These are phyloP conservation scores for Synanthedon formicaeformis DNA, from an alignment of 2,888 invertebrate species.

Conservation along the genomic window DNA sequence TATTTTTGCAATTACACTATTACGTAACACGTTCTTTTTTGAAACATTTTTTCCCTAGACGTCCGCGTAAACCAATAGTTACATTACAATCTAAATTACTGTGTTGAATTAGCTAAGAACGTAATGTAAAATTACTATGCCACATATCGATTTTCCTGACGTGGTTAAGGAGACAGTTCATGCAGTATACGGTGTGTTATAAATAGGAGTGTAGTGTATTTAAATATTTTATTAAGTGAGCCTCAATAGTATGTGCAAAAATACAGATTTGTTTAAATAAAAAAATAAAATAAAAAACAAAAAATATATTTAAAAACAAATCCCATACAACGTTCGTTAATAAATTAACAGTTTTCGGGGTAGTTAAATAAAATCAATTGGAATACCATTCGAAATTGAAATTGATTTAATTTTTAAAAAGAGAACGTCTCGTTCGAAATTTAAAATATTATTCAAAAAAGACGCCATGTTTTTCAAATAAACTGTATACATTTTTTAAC, in stretches of 20 bases:
- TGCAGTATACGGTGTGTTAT: constrained; percentile 55
- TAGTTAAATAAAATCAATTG: too few relatives aligned
- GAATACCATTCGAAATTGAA: too few relatives aligned
- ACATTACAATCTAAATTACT: background rate
- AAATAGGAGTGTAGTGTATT: constrained; percentile 34
- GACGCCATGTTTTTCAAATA: constrained; percentile 3
- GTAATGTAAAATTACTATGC: too few relatives aligned
- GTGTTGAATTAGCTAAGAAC: too few relatives aligned
- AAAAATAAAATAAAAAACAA: too few relatives aligned
- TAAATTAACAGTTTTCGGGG: too few relatives aligned
- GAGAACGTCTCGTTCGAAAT: too few relatives aligned
- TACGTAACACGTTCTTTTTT: constrained; percentile 49
- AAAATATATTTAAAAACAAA: too few relatives aligned
- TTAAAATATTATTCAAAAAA: background rate
- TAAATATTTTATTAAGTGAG: constrained; percentile 16
- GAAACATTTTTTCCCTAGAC: constrained; percentile 4
- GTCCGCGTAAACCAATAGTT: background rate
- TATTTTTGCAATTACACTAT: constrained; percentile 31
- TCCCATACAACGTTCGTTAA: too few relatives aligned
- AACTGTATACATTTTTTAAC: background rate
- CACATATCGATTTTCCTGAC: constrained; percentile 62
- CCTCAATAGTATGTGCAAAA: background rate
- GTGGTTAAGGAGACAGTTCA: constrained; percentile 33
- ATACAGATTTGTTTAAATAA: too few relatives aligned
- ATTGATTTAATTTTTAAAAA: background rate